Conservation (phyloP, 2,888 invertebrate genomes). For the Campoplex nolae region DNA sequence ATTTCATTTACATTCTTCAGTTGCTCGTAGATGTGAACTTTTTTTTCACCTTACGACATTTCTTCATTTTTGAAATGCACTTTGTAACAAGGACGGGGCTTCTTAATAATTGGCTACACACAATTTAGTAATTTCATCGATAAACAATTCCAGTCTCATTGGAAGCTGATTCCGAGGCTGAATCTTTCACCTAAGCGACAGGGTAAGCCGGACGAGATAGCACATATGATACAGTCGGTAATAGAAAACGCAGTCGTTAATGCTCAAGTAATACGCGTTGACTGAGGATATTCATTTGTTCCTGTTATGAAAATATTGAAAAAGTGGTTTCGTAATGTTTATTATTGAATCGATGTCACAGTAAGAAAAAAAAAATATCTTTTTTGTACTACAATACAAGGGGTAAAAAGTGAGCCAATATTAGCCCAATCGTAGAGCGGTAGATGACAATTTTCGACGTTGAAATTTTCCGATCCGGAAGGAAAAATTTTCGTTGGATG, state of each 20-base stretch:
- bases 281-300: conserved; percentile 70
- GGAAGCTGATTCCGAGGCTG: background rate
- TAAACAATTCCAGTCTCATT: conserved; percentile 37
- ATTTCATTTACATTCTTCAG: background rate
- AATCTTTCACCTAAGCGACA: conserved; percentile 66
- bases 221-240: conserved; percentile 72
- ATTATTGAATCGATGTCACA: background rate
- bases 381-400: background rate
- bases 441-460: conserved; percentile 10
- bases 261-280: conserved; percentile 69
- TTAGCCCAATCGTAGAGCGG: conserved; percentile 25
- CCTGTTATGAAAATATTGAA: no score
- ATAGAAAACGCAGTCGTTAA: conserved; percentile 76
- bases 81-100: no score
- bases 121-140: background rate
- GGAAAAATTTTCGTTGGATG: conserved; percentile 27
- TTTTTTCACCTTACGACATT: background rate
- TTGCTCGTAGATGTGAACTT: background rate
- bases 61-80: background rate
- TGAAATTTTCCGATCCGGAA: conserved; percentile 36
- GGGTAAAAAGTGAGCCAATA: conserved; percentile 13
- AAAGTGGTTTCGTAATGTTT: background rate
- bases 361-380: background rate
- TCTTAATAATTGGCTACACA: no score
- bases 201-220: conserved; percentile 72